A percentile compares a stretch with the other conserved stretches of the same genome.
phyloP scores from a whole-genome alignment of 2,113 vertebrate species.

The Pedionomus torquatus region DNA sequence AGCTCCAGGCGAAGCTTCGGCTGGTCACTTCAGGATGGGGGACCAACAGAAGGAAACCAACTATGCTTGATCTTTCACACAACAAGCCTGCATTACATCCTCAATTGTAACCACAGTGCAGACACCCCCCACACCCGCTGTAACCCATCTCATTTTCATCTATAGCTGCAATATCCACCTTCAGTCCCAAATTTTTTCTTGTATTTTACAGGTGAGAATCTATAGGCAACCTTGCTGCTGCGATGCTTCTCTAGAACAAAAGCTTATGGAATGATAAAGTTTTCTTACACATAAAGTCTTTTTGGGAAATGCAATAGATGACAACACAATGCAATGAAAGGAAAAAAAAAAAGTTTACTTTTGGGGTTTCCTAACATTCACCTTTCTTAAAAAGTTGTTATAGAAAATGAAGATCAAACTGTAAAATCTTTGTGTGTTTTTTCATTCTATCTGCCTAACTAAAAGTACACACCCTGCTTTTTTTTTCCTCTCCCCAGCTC shows the following conservation, averaged over 20 bases:
- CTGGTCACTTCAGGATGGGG: not conserved
- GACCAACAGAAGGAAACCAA: not conserved
- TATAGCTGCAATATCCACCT: not conserved
- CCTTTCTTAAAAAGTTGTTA: not conserved
- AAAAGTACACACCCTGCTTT: not conserved
- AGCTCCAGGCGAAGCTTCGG: not conserved
- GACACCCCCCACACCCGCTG: accelerated
- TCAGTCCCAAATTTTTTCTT: not conserved
- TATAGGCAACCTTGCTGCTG: not conserved
- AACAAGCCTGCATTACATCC: accelerated
- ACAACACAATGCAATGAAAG: not conserved
- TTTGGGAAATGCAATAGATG: not conserved
- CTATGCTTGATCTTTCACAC: not conserved
- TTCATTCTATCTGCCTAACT: not conserved
- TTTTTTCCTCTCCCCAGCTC: not conserved
- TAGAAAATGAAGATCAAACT: not conserved
- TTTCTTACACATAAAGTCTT: not conserved
- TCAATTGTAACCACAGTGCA: accelerated
- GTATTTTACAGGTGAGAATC: not conserved
- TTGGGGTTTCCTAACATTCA: not conserved
- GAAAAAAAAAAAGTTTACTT: not conserved
- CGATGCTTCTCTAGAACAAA: not conserved
- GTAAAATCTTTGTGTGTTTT: not conserved
- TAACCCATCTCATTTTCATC: not conserved
- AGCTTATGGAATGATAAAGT: not conserved